Base-by-base conservation (phyloP, 2,888 invertebrate genomes). In the Andrena praecox region DNA sequence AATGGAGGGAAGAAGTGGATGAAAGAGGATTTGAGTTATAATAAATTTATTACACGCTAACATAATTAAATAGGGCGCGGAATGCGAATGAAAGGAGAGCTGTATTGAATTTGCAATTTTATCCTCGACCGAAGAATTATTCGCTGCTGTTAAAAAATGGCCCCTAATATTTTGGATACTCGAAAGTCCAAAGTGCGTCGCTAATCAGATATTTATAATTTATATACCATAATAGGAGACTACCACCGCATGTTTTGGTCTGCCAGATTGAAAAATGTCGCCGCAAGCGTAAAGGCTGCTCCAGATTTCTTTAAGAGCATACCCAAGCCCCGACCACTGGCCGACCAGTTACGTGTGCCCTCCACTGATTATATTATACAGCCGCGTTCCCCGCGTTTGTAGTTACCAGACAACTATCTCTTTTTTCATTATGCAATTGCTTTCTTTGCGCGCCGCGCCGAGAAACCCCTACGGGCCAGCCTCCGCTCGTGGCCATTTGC, bases 331-430 rank as follows among this genome's bases (percentile, higher is more conserved):
- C 70, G 68, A 77, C 79, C 64, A 42, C 42, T 42, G 83, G 82
- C 73, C 72, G 63, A 71, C 77, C 66, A 80, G 83, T 89, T 89
- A 89, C 82, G 87, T 77, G 73, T 76, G 52, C 81, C 67, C 48
- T 71, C 79, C 71, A 63, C 79, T 77, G 77, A 80, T 87, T 89
- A 87, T 81, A 85, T 84, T 80, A 85, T 80, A 80, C 73, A 76
- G 70, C 77, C 82, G 73, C 87, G 88, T 87, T 89, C 88, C 70
- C 82, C 68, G 75, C 78, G 64, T 82, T 77, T 82, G 73, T 89
- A 91, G 88, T 87, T 78, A 84, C 82, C 86, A 77, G 86, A 90
- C 92, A 92, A 92, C 92, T 92, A 92, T 92, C 92, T 92, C 92
- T 91, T 90, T 91, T 91, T 89, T 88, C 87, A 87, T 92, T 91